Conservation (phyloP, 1,140 invertebrate genomes). For the Neodiprion fabricii region DNA sequence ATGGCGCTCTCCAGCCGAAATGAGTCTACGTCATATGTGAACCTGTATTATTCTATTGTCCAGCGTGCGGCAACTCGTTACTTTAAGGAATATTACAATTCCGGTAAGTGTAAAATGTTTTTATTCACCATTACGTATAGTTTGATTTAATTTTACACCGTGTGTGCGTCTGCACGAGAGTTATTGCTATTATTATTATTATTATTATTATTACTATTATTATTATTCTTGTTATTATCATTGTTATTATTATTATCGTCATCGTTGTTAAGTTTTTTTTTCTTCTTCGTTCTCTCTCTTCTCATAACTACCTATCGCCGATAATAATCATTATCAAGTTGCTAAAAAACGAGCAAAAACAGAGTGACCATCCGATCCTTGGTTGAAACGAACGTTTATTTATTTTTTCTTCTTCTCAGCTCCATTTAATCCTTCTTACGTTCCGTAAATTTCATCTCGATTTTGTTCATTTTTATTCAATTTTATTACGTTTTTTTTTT, state of each 20-base stretch:
- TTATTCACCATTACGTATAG: neutral
- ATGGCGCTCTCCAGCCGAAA: constrained; percentile 63
- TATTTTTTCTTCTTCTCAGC: too few relatives aligned
- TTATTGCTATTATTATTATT: neutral
- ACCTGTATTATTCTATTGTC: constrained; percentile 62
- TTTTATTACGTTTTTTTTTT: neutral
- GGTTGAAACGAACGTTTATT: too few relatives aligned
- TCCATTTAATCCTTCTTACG: too few relatives aligned
- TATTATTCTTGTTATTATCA: neutral
- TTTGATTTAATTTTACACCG: neutral
- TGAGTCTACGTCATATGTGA: constrained; percentile 61
- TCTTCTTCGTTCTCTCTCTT: too few relatives aligned
- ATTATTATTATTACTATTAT: neutral
- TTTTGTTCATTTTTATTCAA: neutral
- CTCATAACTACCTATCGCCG: too few relatives aligned
- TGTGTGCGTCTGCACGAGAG: neutral
- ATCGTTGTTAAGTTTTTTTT: neutral
- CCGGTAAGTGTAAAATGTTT: constrained; percentile 54
- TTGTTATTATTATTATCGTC: constrained; percentile 4
- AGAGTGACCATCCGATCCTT: neutral
- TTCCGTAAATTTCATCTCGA: too few relatives aligned
- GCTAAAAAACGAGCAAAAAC: neutral
- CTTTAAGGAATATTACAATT: constrained; percentile 64
- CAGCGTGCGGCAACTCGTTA: constrained; percentile 61
- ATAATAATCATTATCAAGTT: neutral